phyloP scores from a whole-genome alignment of 35 echinoderm and acorn worm genomes.

The Acanthaster planci region DNA sequence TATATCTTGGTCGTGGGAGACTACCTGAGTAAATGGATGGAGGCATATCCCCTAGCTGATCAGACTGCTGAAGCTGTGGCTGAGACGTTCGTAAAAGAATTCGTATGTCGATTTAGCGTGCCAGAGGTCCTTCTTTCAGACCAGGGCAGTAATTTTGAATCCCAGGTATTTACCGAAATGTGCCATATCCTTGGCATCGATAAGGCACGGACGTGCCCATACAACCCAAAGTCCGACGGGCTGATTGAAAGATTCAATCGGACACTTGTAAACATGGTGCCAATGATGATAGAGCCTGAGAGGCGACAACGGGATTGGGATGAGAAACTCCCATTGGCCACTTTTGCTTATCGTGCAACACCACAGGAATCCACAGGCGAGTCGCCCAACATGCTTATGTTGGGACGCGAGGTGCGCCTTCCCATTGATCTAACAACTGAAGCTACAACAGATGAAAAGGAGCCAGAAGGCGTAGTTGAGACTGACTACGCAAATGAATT shows the following conservation, averaged over 20 bases:
- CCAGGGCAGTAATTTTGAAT: conserved; percentile 74
- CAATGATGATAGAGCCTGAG: conserved; percentile 19
- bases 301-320: conserved; percentile 55
- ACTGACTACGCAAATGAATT: conserved; percentile 38
- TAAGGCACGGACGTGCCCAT: conserved; percentile 64
- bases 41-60: conserved; percentile 70
- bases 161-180: conserved; percentile 50
- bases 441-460: background rate
- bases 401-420: conserved; percentile 41
- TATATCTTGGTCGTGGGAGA: conserved; percentile 58
- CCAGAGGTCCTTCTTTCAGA: conserved; percentile 53
- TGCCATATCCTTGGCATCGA: conserved; percentile 70
- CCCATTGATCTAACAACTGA: conserved; percentile 40
- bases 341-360: conserved; percentile 24
- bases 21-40: conserved; percentile 72
- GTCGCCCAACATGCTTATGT: conserved; percentile 57
- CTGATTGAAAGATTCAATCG: conserved; percentile 61
- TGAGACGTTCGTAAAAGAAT: conserved; percentile 51
- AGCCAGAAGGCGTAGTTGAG: too few species aligned
- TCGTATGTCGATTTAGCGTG: conserved; percentile 58
- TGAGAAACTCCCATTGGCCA: conserved; percentile 27
- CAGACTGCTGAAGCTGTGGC: conserved; percentile 55
- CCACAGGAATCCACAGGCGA: conserved; percentile 47
- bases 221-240: conserved; percentile 50
- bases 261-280: conserved; percentile 30